A percentile compares a stretch with the other conserved stretches of the same genome.
Conservation (phyloP, 2,113 vertebrate species). For the Eubucco bourcierii region DNA sequence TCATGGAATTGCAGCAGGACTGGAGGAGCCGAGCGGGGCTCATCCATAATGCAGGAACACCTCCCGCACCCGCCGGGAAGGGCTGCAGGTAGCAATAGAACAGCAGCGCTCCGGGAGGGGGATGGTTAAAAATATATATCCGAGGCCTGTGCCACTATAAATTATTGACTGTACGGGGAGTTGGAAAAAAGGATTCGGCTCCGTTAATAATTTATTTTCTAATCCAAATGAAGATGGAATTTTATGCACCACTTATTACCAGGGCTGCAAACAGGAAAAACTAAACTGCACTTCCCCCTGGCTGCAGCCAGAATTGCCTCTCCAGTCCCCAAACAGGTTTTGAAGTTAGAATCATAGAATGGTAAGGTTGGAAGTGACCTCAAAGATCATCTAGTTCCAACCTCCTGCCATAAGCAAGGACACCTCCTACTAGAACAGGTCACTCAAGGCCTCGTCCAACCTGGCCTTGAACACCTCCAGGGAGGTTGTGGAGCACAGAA, state of each 20-base stretch:
- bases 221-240: slow-evolving; percentile 54
- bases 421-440: no score
- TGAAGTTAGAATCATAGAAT: not conserved
- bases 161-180: slow-evolving; percentile 53
- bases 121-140: slow-evolving; percentile 44
- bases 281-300: not conserved
- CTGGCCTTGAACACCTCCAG: no score
- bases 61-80: not conserved
- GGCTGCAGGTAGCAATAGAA: not conserved
- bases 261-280: slow-evolving; percentile 2
- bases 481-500: no score
- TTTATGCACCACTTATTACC: slow-evolving; percentile 70
- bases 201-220: slow-evolving; percentile 50
- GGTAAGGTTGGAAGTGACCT: no score
- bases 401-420: no score
- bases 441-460: no score
- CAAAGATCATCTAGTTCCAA: no score
- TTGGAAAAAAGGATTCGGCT: slow-evolving; percentile 33
- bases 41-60: slow-evolving; percentile 47
- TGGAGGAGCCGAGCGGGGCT: not conserved
- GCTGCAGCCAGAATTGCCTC: not conserved
- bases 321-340: not conserved
- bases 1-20: not conserved
- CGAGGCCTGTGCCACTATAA: slow-evolving; percentile 26
- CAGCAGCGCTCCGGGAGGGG: slow-evolving; percentile 9